A percentile compares a stretch with the other conserved stretches of the same genome.
phyloP scores from a whole-genome alignment of 2,113 vertebrate species.

The Platysteira castanea region DNA sequence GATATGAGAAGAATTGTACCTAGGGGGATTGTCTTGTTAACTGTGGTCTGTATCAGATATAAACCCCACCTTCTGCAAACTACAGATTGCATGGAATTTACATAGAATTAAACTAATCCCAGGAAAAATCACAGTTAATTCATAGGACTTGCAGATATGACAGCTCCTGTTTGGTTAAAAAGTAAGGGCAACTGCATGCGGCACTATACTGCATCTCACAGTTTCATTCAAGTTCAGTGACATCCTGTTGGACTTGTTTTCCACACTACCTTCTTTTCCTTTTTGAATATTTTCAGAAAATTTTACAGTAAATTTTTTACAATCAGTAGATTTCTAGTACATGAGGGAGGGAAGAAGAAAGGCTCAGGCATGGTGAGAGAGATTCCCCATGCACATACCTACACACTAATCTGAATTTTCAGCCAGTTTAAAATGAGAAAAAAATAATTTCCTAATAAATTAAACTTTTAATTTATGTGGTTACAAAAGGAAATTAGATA shows the following conservation, averaged over 20 bases:
- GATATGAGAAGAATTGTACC: background rate
- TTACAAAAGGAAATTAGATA: background rate
- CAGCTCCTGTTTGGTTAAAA: constrained; percentile 63
- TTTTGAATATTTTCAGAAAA: background rate
- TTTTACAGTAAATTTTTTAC: background rate
- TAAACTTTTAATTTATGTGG: background rate
- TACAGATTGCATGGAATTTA: constrained; percentile 60
- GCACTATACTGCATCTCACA: background rate
- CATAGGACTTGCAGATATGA: constrained; percentile 57
- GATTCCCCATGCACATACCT: background rate
- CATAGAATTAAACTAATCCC: constrained; percentile 68
- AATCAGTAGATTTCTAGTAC: background rate
- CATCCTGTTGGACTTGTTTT: background rate
- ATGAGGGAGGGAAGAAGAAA: background rate
- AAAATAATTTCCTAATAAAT: background rate
- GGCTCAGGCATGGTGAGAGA: rapidly evolving
- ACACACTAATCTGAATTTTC: background rate
- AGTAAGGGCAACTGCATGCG: background rate
- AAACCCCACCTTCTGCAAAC: constrained; percentile 47
- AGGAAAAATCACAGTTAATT: constrained; percentile 72
- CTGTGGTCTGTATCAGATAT: background rate
- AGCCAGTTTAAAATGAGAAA: background rate
- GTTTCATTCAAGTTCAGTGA: background rate
- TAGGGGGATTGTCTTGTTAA: background rate
- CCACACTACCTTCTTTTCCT: background rate